phyloP scores from a whole-genome alignment of 2,113 vertebrate species.

The Tauraco erythrolophus region DNA sequence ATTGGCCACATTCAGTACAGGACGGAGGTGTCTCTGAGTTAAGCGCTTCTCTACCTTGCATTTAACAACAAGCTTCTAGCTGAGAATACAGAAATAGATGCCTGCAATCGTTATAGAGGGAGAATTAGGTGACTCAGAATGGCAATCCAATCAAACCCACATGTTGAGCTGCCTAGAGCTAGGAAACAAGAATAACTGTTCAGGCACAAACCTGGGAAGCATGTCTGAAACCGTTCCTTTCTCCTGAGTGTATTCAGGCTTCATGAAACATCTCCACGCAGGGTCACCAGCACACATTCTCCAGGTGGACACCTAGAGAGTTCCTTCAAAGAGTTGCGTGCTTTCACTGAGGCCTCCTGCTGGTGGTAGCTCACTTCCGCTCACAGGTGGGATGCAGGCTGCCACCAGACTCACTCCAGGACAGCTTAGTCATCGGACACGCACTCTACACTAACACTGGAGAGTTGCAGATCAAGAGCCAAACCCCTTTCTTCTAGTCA shows the following conservation, averaged over 20 bases:
- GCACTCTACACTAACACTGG: neutral
- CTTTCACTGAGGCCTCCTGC: neutral
- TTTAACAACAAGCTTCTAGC: neutral
- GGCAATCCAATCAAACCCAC: neutral
- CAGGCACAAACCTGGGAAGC: neutral
- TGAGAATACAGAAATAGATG: constrained; percentile 8
- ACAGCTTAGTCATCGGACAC: accelerated
- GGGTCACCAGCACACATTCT: neutral
- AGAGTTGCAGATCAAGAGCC: neutral
- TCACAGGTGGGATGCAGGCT: neutral
- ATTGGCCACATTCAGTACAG: neutral
- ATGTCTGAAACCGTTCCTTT: neutral
- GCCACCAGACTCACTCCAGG: neutral
- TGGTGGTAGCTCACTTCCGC: neutral
- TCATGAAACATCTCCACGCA: neutral
- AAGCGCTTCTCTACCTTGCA: accelerated
- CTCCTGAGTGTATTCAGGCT: neutral
- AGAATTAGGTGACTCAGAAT: constrained; percentile 21
- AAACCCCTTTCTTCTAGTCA: neutral
- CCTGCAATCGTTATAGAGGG: neutral
- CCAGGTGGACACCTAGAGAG: neutral
- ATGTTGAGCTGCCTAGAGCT: neutral
- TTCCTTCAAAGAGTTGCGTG: accelerated
- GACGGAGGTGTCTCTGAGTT: neutral
- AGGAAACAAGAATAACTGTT: neutral